Percentiles rank a stretch among this genome's conserved stretches.
These are phyloP conservation scores for Gorsachius goisagi DNA, from an alignment of 2,113 vertebrate species.

Conservation along the genomic window DNA sequence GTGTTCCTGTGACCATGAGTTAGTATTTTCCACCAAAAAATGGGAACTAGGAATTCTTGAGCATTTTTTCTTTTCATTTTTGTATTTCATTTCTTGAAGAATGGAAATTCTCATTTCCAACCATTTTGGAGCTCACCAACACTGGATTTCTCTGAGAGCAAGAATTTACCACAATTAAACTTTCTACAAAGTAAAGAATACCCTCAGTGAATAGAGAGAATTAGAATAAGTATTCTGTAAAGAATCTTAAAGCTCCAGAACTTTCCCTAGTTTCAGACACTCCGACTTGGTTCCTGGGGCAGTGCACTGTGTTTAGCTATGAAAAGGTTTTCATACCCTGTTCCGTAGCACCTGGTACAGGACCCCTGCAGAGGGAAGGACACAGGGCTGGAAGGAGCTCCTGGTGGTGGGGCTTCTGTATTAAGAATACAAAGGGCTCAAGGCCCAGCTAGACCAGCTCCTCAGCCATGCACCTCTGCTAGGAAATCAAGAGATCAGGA, in stretches of 20 bases:
- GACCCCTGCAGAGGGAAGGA: not conserved
- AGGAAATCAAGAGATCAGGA: not conserved
- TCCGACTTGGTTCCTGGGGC: not conserved
- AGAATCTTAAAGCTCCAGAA: not conserved
- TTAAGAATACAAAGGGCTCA: not conserved
- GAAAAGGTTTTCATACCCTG: not conserved
- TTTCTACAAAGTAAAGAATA: not conserved
- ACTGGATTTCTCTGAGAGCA: not conserved
- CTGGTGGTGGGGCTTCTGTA: not conserved
- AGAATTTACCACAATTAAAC: not conserved
- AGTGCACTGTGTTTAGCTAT: not conserved
- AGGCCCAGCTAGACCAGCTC: not conserved
- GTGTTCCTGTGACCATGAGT: not conserved
- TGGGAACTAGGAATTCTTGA: not conserved
- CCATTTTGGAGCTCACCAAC: not conserved
- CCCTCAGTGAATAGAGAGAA: not conserved
- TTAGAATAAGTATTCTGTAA: not conserved
- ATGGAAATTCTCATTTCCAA: not conserved
- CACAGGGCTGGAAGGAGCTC: accelerated
- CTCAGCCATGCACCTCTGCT: accelerated
- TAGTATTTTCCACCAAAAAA: not conserved
- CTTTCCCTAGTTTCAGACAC: not conserved
- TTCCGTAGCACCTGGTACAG: accelerated
- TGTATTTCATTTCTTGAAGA: not conserved
- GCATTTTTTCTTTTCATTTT: not conserved